These are phyloP conservation scores for Calyptomena viridis DNA, from an alignment of 2,113 vertebrate genomes.

Conservation along the genomic window DNA sequence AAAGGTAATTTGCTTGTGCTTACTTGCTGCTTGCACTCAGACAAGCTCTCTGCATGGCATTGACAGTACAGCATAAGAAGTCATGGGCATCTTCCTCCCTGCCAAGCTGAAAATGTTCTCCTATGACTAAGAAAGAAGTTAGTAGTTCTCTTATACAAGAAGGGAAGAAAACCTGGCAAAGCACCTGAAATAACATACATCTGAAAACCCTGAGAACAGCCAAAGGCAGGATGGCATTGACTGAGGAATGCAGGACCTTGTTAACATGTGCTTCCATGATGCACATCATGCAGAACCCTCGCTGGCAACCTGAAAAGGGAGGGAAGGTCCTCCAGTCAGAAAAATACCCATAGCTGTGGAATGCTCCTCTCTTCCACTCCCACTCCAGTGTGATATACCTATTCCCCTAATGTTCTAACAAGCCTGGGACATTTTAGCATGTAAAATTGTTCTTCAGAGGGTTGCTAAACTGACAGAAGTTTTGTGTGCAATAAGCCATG, in stretches of 20 bases:
- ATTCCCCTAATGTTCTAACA: neutral
- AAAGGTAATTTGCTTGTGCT: conserved; percentile 5
- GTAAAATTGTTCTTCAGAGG: neutral
- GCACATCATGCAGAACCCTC: neutral
- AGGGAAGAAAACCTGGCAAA: neutral
- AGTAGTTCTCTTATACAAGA: neutral
- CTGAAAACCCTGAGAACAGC: neutral
- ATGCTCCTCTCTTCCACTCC: neutral
- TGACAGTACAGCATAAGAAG: conserved; percentile 86
- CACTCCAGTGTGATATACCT: neutral
- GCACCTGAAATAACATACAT: neutral
- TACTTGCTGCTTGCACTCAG: conserved; percentile 83
- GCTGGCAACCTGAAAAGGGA: neutral
- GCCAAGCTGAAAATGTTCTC: conserved; percentile 87
- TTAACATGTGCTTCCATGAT: neutral
- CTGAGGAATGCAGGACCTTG: neutral
- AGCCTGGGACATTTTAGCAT: neutral
- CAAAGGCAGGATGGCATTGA: neutral
- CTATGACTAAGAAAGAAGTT: conserved; percentile 76
- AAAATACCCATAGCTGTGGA: neutral
- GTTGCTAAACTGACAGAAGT: neutral
- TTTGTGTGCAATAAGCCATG: neutral
- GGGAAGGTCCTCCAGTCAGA: neutral
- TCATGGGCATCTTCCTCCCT: conserved; percentile 91
- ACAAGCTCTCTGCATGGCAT: conserved; percentile 93